Percentiles rank a stretch among this genome's conserved stretches.
These are phyloP conservation scores for Polyommatus iphigenia DNA, from an alignment of 2,888 invertebrate genomes.

Conservation along the genomic window DNA sequence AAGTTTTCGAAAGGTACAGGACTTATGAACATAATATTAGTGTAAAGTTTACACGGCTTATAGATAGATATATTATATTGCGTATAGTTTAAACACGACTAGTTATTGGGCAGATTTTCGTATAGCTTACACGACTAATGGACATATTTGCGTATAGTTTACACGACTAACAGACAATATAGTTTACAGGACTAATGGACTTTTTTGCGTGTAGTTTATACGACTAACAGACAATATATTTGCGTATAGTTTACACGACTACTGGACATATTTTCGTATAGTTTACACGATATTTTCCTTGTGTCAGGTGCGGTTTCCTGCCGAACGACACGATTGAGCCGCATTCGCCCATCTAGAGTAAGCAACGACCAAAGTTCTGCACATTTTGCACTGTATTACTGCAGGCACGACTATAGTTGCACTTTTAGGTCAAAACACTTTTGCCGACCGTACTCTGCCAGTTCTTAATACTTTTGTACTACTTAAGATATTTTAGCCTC, in stretches of 20 bases:
- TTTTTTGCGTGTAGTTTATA: too few species aligned
- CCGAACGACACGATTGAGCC: conserved; percentile 76
- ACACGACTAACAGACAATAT: too few species aligned
- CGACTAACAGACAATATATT: not conserved
- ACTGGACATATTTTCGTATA: conserved; percentile 31
- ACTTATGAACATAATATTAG: too few species aligned
- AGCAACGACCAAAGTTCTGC: conserved; percentile 53
- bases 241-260: conserved; percentile 12
- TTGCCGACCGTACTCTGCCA: not conserved
- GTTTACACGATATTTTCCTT: conserved; percentile 55
- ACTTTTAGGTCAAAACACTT: conserved; percentile 6
- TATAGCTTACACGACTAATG: not conserved
- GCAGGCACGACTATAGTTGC: conserved; percentile 33
- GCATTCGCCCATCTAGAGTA: conserved; percentile 77
- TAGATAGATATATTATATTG: too few species aligned
- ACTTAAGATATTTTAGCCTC: not conserved
- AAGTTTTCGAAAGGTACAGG: too few species aligned
- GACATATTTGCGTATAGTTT: too few species aligned
- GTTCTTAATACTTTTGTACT: not conserved
- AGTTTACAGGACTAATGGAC: too few species aligned
- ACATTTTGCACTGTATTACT: conserved; percentile 36
- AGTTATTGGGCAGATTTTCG: not conserved
- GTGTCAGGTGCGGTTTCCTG: conserved; percentile 78
- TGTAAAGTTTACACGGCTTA: too few species aligned
- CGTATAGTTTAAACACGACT: too few species aligned